Conservation (phyloP, 2,797 vertebrate species). For the Diplodus puntazzo region DNA sequence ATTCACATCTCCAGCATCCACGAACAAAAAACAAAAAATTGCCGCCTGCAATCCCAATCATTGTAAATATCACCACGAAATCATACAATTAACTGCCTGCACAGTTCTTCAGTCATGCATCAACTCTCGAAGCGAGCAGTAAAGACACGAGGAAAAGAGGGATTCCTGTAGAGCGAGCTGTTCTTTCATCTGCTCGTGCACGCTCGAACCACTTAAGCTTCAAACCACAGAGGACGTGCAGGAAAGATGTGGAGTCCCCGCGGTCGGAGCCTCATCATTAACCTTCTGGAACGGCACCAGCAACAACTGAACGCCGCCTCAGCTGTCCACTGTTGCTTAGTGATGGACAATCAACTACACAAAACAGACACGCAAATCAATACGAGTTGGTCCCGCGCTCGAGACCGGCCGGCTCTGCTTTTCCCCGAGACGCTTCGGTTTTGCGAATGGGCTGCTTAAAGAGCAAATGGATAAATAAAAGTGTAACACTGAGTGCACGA, state of each 20-base stretch:
- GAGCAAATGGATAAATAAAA: constrained; percentile 33
- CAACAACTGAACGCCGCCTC: constrained; percentile 58
- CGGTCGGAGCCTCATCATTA: constrained; percentile 75
- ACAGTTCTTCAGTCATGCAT: constrained; percentile 7
- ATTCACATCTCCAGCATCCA: no score
- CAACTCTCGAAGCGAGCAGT: constrained; percentile 8
- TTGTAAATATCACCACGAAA: constrained; percentile 23
- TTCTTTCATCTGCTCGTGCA: constrained; percentile 61
- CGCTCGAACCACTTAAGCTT: constrained; percentile 70
- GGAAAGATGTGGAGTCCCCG: constrained; percentile 66
- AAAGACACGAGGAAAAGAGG: constrained; percentile 16
- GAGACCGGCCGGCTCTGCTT: constrained; percentile 7
- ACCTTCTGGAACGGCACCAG: constrained; percentile 70
- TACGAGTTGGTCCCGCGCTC: constrained; percentile 9
- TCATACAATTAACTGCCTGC: constrained; percentile 12
- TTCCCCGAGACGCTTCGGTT: background rate
- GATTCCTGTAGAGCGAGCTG: constrained; percentile 31
- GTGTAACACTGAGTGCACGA: constrained; percentile 1
- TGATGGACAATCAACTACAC: constrained; percentile 60
- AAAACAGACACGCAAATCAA: constrained; percentile 69
- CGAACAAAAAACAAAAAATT: no score
- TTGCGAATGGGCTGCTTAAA: constrained; percentile 26
- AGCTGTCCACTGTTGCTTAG: constrained; percentile 75
- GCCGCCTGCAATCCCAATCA: constrained; percentile 15
- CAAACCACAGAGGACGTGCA: constrained; percentile 67